Evolutionary conservation across 2,797 vertebrate genomes (phyloP), one percentile per base, ranked within the genome.

Genomic region (Muraenolepis orangiensis): DNA sequence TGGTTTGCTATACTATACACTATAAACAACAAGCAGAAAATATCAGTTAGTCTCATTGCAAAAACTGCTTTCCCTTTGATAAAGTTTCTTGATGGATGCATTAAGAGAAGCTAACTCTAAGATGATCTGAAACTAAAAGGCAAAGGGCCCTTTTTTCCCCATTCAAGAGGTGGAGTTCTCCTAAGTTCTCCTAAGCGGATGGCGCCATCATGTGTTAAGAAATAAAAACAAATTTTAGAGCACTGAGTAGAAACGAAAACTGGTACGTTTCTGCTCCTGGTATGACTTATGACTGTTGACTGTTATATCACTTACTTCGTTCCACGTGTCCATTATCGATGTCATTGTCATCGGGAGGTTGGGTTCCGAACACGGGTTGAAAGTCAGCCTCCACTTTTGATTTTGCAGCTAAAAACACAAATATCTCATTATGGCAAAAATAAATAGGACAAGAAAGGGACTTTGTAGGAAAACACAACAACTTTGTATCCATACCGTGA

Each of bases 301-400:
- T n/a, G 13, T 10, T 18, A 31, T 18, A 32, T 11, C 26, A 76
- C 87, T 91, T 79, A 91, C 93, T 86, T 84, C 81, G 81, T n/a
- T 81, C 73, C 12, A 16, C 0, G 61, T 28, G 5, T 34, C 72
- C 80, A 2, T 20, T 28, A 31, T 78, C 82, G 74, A 38, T n/a
- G 7, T 89, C 88, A 70, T 82, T 87, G 34, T 91, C 89, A 69
- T 93, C 87, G 83, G 86, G 91, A 74, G 92, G 76, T 66, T 96
- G 90, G 69, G 95, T 95, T 69, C 90, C 90, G 93, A 97, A 96
- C 71, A 96, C 57, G 0, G 93, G 84, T 51, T 82, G 64, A 90
- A 75, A 68, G 6, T 40, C 38, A 7, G 85, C 87, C 73, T 90
- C 86, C 57, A 92, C 88, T 78, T 91, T 87, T 74, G 71, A 69